phyloP scores from a whole-genome alignment of 1,140 invertebrate genomes.

The Saccostrea echinata region DNA sequence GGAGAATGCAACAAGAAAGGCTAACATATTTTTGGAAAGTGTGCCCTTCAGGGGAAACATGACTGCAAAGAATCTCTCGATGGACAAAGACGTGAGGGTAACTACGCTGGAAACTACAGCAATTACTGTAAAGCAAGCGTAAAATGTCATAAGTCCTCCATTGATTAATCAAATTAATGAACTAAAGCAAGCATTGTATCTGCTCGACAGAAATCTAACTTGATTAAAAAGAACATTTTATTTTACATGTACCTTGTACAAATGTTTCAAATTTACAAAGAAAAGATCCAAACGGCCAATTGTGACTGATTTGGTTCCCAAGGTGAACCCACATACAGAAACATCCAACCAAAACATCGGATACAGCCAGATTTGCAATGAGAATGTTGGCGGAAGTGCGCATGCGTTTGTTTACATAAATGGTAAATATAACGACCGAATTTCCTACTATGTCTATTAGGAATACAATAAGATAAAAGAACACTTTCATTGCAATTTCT shows the following conservation, averaged over 20 bases:
- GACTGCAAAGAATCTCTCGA: conserved; percentile 79
- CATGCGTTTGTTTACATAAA: conserved; percentile 65
- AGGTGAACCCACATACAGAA: conserved; percentile 82
- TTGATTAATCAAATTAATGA: background rate
- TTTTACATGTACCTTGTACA: conserved; percentile 81
- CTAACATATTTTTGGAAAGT: conserved; percentile 61
- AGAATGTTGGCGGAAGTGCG: conserved; percentile 88
- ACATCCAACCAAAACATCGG: conserved; percentile 88
- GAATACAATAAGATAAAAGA: conserved; percentile 68
- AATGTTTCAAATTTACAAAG: conserved; percentile 81
- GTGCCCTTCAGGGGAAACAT: conserved; percentile 71
- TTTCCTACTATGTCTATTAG: conserved; percentile 58
- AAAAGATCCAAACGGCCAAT: conserved; percentile 78
- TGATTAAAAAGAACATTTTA: conserved; percentile 52
- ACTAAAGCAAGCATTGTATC: background rate
- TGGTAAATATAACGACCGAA: conserved; percentile 52
- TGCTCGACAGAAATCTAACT: background rate
- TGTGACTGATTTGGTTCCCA: conserved; percentile 70
- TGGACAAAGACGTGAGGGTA: conserved; percentile 81
- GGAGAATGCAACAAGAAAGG: conserved; percentile 75
- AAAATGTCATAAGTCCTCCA: conserved; percentile 18
- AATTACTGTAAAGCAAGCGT: conserved; percentile 72
- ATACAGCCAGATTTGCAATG: conserved; percentile 93
- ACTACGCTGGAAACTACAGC: conserved; percentile 80
- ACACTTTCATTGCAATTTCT: conserved; percentile 66